These are phyloP conservation scores for Pyralis farinalis DNA, from an alignment of 2,888 invertebrate species.

Conservation along the genomic window DNA sequence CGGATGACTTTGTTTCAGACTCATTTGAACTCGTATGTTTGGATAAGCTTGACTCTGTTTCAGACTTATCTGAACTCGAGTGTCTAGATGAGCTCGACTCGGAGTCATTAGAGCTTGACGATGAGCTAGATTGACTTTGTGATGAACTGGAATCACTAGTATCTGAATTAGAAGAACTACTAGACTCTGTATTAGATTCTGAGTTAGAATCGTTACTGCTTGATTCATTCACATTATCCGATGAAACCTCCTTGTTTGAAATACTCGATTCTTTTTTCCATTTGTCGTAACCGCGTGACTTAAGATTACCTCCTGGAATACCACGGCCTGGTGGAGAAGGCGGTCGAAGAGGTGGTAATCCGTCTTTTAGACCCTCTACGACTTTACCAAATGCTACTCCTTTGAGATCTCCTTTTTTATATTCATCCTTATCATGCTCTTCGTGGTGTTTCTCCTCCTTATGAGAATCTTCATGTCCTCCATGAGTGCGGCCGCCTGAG, in stretches of 20 bases:
- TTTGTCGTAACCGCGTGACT: neutral
- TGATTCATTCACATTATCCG: neutral
- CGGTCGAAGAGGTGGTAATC: neutral
- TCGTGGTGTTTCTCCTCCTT: neutral
- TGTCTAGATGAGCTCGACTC: neutral
- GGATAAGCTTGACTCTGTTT: neutral
- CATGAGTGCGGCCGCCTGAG: too few relatives aligned
- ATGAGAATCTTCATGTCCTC: neutral
- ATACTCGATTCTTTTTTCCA: neutral
- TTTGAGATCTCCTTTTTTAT: too few relatives aligned
- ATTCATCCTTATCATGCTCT: neutral
- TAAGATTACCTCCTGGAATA: neutral
- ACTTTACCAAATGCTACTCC: too few relatives aligned
- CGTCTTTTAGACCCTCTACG: too few relatives aligned
- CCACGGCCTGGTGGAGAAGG: neutral
- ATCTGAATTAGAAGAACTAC: neutral
- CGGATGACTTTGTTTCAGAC: too few relatives aligned
- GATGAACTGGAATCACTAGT: neutral
- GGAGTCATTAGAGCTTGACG: neutral
- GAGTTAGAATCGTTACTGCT: neutral
- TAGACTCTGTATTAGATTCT: neutral
- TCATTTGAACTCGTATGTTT: constrained; percentile 1
- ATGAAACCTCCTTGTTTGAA: neutral
- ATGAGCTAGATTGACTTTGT: neutral
- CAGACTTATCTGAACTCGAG: neutral